A percentile compares a stretch with the other conserved stretches of the same genome.
phyloP scores from a whole-genome alignment of 2,888 invertebrate species.

The Eustalomyia histrio region DNA sequence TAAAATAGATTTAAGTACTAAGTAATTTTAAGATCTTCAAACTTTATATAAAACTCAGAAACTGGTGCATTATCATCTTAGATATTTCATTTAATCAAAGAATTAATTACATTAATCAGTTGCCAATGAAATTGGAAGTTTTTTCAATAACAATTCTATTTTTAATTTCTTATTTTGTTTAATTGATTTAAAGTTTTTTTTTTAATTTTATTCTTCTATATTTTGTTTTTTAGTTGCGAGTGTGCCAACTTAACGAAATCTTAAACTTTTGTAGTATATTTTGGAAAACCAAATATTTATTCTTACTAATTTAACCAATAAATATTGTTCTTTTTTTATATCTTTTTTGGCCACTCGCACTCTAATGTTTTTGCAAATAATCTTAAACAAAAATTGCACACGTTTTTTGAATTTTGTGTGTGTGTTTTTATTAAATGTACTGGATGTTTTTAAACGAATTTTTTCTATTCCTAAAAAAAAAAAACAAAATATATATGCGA shows the following conservation, averaged over 20 bases:
- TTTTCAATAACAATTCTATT: neutral
- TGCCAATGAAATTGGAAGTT: slow-evolving; percentile 45
- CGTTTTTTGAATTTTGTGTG: slow-evolving; percentile 65
- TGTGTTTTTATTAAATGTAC: slow-evolving; percentile 62
- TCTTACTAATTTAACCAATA: slow-evolving; percentile 35
- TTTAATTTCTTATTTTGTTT: neutral
- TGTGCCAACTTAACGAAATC: slow-evolving; percentile 54
- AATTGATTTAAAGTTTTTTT: neutral
- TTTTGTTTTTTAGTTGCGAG: slow-evolving; percentile 43
- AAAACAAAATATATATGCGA: slow-evolving; percentile 38
- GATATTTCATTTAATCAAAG: neutral
- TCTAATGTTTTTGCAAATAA: slow-evolving; percentile 35
- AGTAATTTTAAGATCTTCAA: no score
- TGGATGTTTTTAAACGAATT: slow-evolving; percentile 62
- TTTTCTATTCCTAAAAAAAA: slow-evolving; percentile 38
- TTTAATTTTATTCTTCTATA: neutral
- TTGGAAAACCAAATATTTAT: slow-evolving; percentile 12
- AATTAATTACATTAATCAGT: neutral
- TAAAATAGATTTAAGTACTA: no score
- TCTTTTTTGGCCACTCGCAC: slow-evolving; percentile 68
- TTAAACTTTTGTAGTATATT: slow-evolving; percentile 28
- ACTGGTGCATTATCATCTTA: neutral
- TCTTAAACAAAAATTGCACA: slow-evolving; percentile 53
- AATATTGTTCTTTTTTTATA: slow-evolving; percentile 63
- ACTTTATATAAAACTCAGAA: no score